A percentile compares a stretch with the other conserved stretches of the same genome.
Evolutionary conservation across 2,797 vertebrate species (phyloP).

Genomic region (Okamejei kenojei): DNA sequence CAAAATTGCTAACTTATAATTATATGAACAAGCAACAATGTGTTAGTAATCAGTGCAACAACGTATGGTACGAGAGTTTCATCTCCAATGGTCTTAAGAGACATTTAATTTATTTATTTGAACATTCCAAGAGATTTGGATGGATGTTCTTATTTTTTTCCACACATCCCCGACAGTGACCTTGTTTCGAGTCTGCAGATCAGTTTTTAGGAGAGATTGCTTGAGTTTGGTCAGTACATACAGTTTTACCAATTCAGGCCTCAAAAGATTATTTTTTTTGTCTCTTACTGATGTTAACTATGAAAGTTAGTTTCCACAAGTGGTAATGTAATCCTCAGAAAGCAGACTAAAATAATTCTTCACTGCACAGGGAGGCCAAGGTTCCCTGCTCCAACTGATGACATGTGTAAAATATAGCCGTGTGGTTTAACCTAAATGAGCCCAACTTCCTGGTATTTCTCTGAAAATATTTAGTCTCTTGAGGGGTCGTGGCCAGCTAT

Average conservation of each 20-base stretch:
- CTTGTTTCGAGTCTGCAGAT: neutral
- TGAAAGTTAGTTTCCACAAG: neutral
- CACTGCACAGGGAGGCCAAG: neutral
- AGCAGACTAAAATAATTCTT: neutral
- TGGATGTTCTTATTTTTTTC: neutral
- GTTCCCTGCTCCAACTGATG: neutral
- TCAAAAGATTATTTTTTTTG: neutral
- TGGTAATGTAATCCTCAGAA: neutral
- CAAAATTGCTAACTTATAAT: neutral
- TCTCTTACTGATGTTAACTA: neutral
- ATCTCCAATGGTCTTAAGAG: neutral
- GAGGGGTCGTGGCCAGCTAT: neutral
- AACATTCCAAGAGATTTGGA: neutral
- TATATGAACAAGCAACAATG: neutral
- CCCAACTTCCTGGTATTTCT: slow-evolving; percentile 33
- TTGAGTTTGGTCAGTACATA: neutral
- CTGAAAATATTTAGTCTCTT: slow-evolving; percentile 37
- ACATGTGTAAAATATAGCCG: slow-evolving; percentile 13
- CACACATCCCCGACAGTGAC: neutral
- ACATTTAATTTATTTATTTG: neutral
- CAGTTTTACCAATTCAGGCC: neutral
- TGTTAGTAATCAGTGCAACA: neutral
- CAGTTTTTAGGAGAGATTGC: too few relatives aligned
- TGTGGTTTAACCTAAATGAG: slow-evolving; percentile 33
- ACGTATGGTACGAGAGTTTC: neutral